Conservation (phyloP, 2,113 vertebrate genomes). For the Hemicordylus capensis region DNA sequence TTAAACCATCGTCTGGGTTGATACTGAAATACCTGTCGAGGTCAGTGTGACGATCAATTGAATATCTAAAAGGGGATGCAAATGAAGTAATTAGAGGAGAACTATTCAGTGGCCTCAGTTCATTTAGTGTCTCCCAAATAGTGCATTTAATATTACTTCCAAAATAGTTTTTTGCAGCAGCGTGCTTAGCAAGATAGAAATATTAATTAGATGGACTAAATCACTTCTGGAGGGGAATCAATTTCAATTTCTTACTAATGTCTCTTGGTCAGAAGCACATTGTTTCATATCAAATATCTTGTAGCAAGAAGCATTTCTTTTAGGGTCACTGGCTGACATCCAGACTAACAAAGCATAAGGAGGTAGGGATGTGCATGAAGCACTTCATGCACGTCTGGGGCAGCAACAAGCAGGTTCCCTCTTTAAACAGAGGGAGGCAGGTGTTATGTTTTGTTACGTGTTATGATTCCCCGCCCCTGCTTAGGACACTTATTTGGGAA, state of each 20-base stretch:
- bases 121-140: conserved; percentile 45
- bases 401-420: too few species aligned
- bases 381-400: too few species aligned
- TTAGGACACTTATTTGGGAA: too few species aligned
- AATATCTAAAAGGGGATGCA: conserved; percentile 84
- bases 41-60: conserved; percentile 94
- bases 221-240: conserved; percentile 45
- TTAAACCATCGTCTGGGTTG: conserved; percentile 90
- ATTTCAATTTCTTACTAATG: conserved; percentile 39
- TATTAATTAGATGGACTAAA: conserved; percentile 56
- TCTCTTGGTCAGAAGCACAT: conserved; percentile 25
- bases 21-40: conserved; percentile 94
- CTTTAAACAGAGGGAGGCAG: too few species aligned
- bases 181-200: conserved; percentile 38
- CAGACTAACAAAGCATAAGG: too few species aligned
- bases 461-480: too few species aligned
- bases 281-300: conserved; percentile 35
- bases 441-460: too few species aligned
- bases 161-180: conserved; percentile 40
- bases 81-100: conserved; percentile 68
- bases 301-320: background rate
- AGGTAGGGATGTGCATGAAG: too few species aligned
- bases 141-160: conserved; percentile 30
- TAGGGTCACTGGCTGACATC: too few species aligned
- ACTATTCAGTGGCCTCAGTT: conserved; percentile 35